Evolutionary conservation across 2,113 vertebrate genomes (phyloP), one percentile per base, ranked within the genome.

Genomic region (human): DNA sequence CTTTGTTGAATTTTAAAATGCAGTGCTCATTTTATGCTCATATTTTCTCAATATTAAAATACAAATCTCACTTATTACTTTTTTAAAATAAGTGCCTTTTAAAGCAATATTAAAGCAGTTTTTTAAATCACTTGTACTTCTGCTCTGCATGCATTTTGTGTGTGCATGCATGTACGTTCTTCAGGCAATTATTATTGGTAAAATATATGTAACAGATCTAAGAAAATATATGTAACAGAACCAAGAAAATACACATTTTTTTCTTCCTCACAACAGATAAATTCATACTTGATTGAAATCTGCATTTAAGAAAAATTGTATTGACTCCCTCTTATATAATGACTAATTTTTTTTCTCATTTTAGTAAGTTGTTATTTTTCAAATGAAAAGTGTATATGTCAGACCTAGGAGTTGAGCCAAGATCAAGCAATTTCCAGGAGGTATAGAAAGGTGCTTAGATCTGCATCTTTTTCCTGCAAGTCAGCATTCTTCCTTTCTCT

Each of bases 401-500:
- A 25, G 9, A 61, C 20, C 81, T 92, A 97, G 97, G 97, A 98
- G 68, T 1, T 70, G 50, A 98, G 97, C 98, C 98, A 99, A 79
- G n/a, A 5, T 2, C 40, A 75, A 94, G 93, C 85, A 93, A 94
- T 98, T 98, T 98, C 98, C 96, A 97, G 95, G 90, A 98, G 94
- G 76, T 73, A 57, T 95, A 90, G 73, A 94, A 97, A 98, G 96
- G 85, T 97, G 98, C 98, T 99, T 98, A 98, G 98, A 85, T 97
- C 93, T 98, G 98, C 98, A 98, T 96, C 91, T 97, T 98, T 97
- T 96, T 93, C n/a, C 96, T 97, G 90, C 96, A 59, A 98, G 97
- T 98, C 98, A 98, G 98, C 98, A 98, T 93, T 94, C 79, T 25
- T 97, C 43, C 48, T 91, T 59, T 18, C 88, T 73, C 93, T 85